phyloP scores from a whole-genome alignment of 2,797 vertebrate species.

The Clarias laeviceps region DNA sequence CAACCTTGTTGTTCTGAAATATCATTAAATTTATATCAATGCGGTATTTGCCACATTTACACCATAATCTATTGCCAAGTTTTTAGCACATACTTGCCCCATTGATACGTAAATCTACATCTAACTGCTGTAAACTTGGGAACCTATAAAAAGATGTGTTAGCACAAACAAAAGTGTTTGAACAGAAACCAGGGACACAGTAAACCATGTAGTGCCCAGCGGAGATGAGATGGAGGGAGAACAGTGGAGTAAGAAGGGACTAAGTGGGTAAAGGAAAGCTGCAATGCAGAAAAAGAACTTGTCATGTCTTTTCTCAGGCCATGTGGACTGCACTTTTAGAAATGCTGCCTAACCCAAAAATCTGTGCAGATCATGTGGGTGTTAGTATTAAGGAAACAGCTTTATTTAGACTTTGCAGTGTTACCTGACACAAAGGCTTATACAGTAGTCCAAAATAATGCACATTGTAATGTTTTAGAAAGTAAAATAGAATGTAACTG shows the following conservation, averaged over 20 bases:
- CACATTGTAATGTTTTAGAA: neutral
- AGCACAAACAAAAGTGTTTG: constrained; percentile 42
- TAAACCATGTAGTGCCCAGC: constrained; percentile 6
- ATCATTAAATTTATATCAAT: neutral
- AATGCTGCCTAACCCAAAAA: constrained; percentile 62
- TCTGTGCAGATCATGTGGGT: constrained; percentile 72
- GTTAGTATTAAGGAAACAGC: constrained; percentile 63
- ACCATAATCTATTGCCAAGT: constrained; percentile 25
- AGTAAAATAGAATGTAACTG: neutral
- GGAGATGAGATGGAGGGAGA: neutral
- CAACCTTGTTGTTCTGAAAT: neutral
- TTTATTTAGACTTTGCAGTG: constrained; percentile 60
- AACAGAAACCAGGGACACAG: constrained; percentile 53
- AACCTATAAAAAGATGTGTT: neutral
- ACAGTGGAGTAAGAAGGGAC: constrained; percentile 31
- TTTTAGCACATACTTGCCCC: neutral
- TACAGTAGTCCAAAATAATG: neutral
- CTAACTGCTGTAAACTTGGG: neutral
- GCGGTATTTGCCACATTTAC: neutral
- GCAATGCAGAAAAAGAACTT: constrained; percentile 52
- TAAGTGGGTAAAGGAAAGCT: constrained; percentile 64
- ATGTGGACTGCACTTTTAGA: constrained; percentile 61
- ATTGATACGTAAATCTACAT: neutral
- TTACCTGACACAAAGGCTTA: neutral
- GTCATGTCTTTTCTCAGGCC: constrained; percentile 55